These are phyloP conservation scores for Genyomyrus donnyi DNA, from an alignment of 2,113 vertebrate genomes.

Conservation along the genomic window DNA sequence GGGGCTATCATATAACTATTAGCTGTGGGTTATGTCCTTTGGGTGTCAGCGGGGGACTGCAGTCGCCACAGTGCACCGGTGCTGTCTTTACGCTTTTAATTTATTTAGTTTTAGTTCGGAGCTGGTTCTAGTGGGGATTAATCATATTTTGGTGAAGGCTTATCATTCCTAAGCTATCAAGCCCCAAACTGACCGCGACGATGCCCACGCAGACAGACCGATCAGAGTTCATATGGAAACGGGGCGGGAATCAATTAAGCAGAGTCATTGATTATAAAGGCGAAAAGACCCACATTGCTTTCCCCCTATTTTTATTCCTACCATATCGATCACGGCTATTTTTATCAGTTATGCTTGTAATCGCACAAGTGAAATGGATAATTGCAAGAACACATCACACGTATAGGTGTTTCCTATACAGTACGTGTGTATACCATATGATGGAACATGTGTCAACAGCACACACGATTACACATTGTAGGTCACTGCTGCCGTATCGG, in stretches of 20 bases:
- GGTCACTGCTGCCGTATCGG: conserved; percentile 17
- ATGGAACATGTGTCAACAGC: not conserved
- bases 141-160: not conserved
- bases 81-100: not conserved
- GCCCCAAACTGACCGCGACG: not conserved
- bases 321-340: not conserved
- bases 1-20: not conserved
- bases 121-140: not conserved
- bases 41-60: not conserved
- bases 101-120: not conserved
- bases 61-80: not conserved
- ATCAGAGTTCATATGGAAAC: not conserved
- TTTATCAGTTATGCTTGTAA: not conserved
- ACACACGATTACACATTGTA: conserved; percentile 8
- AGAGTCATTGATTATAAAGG: not conserved
- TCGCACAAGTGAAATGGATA: not conserved
- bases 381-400: not conserved
- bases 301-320: not conserved
- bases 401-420: not conserved
- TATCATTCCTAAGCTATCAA: not conserved
- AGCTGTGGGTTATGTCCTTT: not conserved
- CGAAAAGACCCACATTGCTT: not conserved
- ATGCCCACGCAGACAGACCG: not conserved
- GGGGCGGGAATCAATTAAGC: not conserved
- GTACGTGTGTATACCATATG: not conserved